Base-by-base conservation (phyloP, 1,140 invertebrate genomes). In the Leptoteleia sp. region DNA sequence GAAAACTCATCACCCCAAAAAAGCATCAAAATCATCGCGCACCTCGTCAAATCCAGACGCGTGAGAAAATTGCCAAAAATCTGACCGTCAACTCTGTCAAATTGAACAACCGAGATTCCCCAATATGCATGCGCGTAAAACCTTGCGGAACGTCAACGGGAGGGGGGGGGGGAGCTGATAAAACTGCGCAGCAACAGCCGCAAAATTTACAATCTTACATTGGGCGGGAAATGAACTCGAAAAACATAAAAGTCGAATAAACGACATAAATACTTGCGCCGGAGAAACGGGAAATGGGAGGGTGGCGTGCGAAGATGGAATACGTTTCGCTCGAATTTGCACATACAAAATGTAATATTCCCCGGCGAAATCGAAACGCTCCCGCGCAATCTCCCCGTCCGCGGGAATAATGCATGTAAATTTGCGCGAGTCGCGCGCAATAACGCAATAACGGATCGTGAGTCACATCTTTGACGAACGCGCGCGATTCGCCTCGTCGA, bases 311-410 rank as follows among this genome's bases (percentile, higher is more conserved):
- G 19, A 70, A 57, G 54, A 70, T 59, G 43, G 65, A 70, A 70
- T 59, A 59, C 43, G 50, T 70, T 59, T 47, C 42, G 27, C 48
- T 54, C 57, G 57, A 72, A 72, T 72, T 72, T 52, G 68, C 68
- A 62, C 68, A 72, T 72, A 72, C 68, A 64, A 72, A 72, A 72
- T 72, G 68, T 72, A 72, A 72, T 72, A 72, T 72, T 55, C 68
- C 40, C 22, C 48, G 19, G 40, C 22, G 57, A 57, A 72, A 55
- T 54, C 38, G 27, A 57, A 71, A 43, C 54, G 12, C 54, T 25
- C 15, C 37, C 12, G 31, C 29, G 48, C 47, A 52, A 65, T 65
- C 37, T 65, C 22, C 15, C 38, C 48, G 50, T 62, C 42, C 45
- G 12, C 6, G 25, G 50, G 52, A 61, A 61, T 67, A 70, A 73